Base-by-base conservation (phyloP, 2,113 vertebrate genomes). In the Leucopsar rothschildi region DNA sequence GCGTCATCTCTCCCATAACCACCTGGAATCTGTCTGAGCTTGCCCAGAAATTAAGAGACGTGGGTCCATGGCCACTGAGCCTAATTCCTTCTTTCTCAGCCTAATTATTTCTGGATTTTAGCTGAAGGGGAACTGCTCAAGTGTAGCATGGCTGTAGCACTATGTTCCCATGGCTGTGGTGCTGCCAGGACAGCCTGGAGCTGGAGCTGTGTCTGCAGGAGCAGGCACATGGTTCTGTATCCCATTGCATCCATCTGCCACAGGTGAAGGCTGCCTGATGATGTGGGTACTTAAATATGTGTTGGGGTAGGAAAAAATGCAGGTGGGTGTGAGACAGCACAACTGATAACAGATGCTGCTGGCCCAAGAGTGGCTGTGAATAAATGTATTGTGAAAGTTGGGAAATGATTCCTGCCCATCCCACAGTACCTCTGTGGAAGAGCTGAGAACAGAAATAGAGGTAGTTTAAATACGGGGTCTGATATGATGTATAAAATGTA, bases 311-410 rank as follows among this genome's bases (percentile, higher is more conserved):
- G 82, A 92, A 94, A 77, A 88, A 95, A 94, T 71, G 86, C 69
- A 70, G 82, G 91, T 96, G 96, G 86, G 92, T 31, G 92, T 94
- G 90, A 95, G 82, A 70, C 23, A 63, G 39, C 59, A 25, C 91
- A 75, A 24, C 59, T 78, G 94, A 90, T 93, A 91, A 90, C 78
- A 87, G 65, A 78, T 73, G 83, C 65, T 61, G 71, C 80, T 90
- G 88, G 68, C 82, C 68, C 47, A 78, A 69, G 66, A 69, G 16
- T 59, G 39, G 50, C 82, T 93, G 75, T 92, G 86, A 90, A 94
- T 73, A 92, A 92, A 88, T 4, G 35, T 28, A 47, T 91, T 95
- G 73, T 77, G 91, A 90, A 94, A 88, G 76, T 4, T 77, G 76
- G 65, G n/a, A 37, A 69, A 52, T 69, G n/a, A 79, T 76, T 94